These are phyloP conservation scores for Notechis scutatus DNA, from an alignment of 2,113 vertebrate genomes.

Conservation along the genomic window DNA sequence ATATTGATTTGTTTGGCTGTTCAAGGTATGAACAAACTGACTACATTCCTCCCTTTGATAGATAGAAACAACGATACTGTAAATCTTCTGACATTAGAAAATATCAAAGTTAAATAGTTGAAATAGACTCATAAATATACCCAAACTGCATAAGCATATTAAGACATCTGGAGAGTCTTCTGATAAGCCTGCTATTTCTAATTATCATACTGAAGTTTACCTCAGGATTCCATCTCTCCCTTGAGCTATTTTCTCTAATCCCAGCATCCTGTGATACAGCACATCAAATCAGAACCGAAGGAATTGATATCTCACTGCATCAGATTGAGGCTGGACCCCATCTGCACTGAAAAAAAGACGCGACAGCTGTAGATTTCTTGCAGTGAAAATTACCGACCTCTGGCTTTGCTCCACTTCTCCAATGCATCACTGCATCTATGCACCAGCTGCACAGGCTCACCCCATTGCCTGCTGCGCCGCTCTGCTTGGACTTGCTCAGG, in stretches of 20 bases:
- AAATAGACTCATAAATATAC: not conserved
- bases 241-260: not conserved
- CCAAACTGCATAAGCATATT: not conserved
- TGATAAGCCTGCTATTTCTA: not conserved
- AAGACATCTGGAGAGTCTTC: not conserved
- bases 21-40: conserved; percentile 46
- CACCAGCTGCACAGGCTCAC: no score
- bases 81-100: not conserved
- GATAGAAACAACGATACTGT: not conserved
- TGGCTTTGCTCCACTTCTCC: no score
- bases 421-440: no score
- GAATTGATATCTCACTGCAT: not conserved
- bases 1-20: conserved; percentile 58
- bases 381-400: no score
- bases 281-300: not conserved
- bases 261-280: not conserved
- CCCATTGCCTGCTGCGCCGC: no score
- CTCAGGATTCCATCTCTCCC: not conserved
- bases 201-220: not conserved
- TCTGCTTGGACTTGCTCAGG: no score
- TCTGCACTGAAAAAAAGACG: no score
- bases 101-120: not conserved
- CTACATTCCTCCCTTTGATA: not conserved
- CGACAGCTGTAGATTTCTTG: no score
- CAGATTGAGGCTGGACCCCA: not conserved